These are phyloP conservation scores for Pandion haliaetus DNA, from an alignment of 2,113 vertebrate genomes.

Conservation along the genomic window DNA sequence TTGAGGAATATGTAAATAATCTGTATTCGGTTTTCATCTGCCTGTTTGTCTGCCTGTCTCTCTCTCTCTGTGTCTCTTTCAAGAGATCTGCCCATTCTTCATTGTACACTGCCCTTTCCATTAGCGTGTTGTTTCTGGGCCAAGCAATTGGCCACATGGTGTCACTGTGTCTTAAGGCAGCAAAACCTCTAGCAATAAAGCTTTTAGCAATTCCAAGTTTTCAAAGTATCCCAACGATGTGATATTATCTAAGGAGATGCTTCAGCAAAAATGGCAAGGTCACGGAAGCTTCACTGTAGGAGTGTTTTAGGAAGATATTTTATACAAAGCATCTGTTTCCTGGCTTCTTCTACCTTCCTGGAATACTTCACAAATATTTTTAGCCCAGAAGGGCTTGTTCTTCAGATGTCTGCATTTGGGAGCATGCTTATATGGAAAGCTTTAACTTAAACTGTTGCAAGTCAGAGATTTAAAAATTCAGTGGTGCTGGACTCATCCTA, in stretches of 20 bases:
- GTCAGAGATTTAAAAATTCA: not conserved
- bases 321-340: not conserved
- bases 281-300: not conserved
- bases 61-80: not conserved
- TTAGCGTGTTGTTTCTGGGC: not conserved
- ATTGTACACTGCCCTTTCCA: not conserved
- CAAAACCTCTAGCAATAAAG: not conserved
- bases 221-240: not conserved
- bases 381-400: not conserved
- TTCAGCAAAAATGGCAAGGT: not conserved
- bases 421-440: not conserved
- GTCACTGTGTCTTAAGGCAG: conserved; percentile 26
- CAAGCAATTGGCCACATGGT: not conserved
- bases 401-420: not conserved
- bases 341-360: not conserved
- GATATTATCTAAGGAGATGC: not conserved
- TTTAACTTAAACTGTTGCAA: not conserved
- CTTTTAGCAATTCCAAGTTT: not conserved
- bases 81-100: not conserved
- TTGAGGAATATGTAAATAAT: not conserved
- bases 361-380: not conserved
- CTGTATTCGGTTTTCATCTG: not conserved
- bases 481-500: not conserved
- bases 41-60: not conserved
- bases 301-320: not conserved